These are phyloP conservation scores for Philopedon plagiatum DNA, from an alignment of 2,888 invertebrate genomes.

Conservation along the genomic window DNA sequence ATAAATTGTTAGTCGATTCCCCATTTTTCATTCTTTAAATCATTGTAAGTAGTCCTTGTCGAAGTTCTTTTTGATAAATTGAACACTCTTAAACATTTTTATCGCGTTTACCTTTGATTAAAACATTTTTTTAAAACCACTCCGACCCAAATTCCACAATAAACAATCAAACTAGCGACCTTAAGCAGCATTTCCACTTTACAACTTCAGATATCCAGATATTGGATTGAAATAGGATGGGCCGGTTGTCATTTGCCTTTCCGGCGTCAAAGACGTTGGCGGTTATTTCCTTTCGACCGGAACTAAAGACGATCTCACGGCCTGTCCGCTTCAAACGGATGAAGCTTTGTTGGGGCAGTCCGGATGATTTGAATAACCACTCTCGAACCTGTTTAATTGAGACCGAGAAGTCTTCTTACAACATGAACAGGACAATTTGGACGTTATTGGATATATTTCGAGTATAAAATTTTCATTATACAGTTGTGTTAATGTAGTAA, in stretches of 20 bases:
- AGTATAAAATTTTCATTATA: slow-evolving; percentile 33
- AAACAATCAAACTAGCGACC: slow-evolving; percentile 28
- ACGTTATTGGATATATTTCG: slow-evolving; percentile 37
- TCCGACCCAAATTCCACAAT: slow-evolving; percentile 16
- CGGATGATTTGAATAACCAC: slow-evolving; percentile 51
- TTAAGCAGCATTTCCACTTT: slow-evolving; percentile 35
- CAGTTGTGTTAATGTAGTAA: too few species aligned
- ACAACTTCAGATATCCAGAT: slow-evolving; percentile 42
- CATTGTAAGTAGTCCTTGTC: neutral
- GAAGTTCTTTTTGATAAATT: too few species aligned
- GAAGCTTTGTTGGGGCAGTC: slow-evolving; percentile 45
- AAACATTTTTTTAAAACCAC: neutral
- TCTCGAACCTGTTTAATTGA: slow-evolving; percentile 49
- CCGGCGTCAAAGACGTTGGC: slow-evolving; percentile 50
- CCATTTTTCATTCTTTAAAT: too few species aligned
- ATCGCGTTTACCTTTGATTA: neutral
- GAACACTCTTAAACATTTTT: too few species aligned
- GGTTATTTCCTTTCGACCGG: slow-evolving; percentile 51
- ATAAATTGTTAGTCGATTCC: too few species aligned
- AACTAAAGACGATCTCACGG: slow-evolving; percentile 50
- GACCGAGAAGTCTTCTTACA: slow-evolving; percentile 34
- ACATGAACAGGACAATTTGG: slow-evolving; percentile 46
- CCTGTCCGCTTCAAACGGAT: slow-evolving; percentile 42
- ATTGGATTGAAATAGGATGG: slow-evolving; percentile 50
- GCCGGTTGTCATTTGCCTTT: slow-evolving; percentile 50